phyloP scores from a whole-genome alignment of 2,797 vertebrate genomes.

The Trematomus bernacchii region DNA sequence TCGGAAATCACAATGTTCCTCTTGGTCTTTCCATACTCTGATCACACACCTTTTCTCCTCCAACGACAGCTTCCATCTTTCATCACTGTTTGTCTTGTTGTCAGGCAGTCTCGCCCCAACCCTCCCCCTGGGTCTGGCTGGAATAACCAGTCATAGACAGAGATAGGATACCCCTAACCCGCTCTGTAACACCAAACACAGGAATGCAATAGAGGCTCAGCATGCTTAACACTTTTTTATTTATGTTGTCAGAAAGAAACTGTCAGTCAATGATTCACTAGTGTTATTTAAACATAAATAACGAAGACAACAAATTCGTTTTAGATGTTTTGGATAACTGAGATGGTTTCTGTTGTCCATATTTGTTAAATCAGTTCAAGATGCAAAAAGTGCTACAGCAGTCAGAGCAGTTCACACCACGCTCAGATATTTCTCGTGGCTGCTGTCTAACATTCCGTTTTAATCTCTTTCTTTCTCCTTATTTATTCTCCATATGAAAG shows the following conservation, averaged over 20 bases:
- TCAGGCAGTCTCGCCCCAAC: constrained; percentile 32
- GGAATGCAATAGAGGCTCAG: constrained; percentile 20
- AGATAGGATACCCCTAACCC: not conserved
- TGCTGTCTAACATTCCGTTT: too few species aligned
- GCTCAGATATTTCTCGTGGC: too few species aligned
- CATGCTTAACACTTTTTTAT: not conserved
- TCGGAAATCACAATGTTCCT: not conserved
- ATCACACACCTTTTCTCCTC: constrained; percentile 19
- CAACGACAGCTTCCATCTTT: constrained; percentile 43
- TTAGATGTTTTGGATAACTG: constrained; percentile 2
- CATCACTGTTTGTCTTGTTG: constrained; percentile 54
- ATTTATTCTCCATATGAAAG: too few species aligned
- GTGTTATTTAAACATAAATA: constrained; percentile 1
- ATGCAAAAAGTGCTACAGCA: not conserved
- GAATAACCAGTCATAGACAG: constrained; percentile 30
- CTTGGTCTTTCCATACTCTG: constrained; percentile 21
- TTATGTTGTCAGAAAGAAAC: not conserved
- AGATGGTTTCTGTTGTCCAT: constrained; percentile 16
- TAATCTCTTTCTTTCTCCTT: not conserved
- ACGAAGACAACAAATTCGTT: not conserved
- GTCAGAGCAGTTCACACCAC: too few species aligned
- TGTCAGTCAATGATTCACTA: not conserved
- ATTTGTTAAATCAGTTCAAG: not conserved
- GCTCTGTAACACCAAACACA: constrained; percentile 19
- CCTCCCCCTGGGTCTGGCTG: constrained; percentile 3